phyloP scores from a whole-genome alignment of 1,140 invertebrate species.

The Hyposmocoma kahamanoa region DNA sequence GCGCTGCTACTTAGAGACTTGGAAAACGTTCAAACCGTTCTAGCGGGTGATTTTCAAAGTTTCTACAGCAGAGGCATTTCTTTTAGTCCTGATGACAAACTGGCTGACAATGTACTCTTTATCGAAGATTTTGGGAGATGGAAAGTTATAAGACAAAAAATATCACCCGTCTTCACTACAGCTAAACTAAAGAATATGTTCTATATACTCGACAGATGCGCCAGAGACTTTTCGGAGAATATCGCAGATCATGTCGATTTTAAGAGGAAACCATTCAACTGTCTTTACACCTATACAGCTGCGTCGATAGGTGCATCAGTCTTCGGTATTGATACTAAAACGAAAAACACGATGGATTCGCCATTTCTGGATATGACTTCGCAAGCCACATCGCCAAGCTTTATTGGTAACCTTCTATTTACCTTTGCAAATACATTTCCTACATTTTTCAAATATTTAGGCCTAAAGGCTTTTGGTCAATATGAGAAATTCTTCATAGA shows the following conservation, averaged over 20 bases:
- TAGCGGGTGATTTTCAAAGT: conserved; percentile 68
- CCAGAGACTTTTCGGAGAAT: conserved; percentile 26
- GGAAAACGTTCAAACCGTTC: conserved; percentile 68
- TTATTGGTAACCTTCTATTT: conserved; percentile 16
- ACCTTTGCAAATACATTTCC: conserved; percentile 10
- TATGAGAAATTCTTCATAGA: conserved; percentile 33
- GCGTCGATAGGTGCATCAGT: conserved; percentile 26
- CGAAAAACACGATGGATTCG: conserved; percentile 23
- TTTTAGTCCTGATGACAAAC: conserved; percentile 41
- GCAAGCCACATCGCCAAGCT: conserved; percentile 16
- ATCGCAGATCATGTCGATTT: conserved; percentile 19
- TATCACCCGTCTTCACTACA: conserved; percentile 49
- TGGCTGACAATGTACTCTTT: conserved; percentile 54
- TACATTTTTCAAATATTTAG: conserved; percentile 18
- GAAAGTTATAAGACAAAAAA: conserved; percentile 52
- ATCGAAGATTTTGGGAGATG: conserved; percentile 45
- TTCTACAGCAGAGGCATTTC: conserved; percentile 48
- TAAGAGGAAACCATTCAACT: conserved; percentile 22
- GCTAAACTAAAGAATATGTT: conserved; percentile 66
- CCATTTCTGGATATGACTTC: conserved; percentile 27
- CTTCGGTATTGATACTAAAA: conserved; percentile 30
- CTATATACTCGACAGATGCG: conserved; percentile 43
- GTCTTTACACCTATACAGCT: conserved; percentile 27
- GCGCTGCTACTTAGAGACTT: conserved; percentile 47
- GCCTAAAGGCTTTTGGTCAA: conserved; percentile 26